These are phyloP conservation scores for Apomyelois bistriatella DNA, from an alignment of 2,888 invertebrate species.

Conservation along the genomic window DNA sequence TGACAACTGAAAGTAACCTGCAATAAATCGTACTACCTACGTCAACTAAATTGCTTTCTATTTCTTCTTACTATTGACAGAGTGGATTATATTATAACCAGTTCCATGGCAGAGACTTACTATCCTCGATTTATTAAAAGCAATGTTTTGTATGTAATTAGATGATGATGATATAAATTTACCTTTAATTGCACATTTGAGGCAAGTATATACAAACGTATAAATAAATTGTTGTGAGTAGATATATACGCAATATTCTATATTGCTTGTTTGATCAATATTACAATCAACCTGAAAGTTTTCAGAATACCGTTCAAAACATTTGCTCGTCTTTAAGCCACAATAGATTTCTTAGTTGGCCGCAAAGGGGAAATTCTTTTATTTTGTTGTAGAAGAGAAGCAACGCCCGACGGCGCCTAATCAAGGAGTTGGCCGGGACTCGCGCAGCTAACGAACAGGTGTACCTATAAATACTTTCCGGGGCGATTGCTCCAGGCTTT, in stretches of 20 bases:
- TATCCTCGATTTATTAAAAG: too few species aligned
- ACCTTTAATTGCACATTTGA: too few species aligned
- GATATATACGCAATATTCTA: too few species aligned
- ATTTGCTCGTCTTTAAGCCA: slow-evolving; percentile 27
- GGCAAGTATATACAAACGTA: too few species aligned
- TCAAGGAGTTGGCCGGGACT: slow-evolving; percentile 77
- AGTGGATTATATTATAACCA: too few species aligned
- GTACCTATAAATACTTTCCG: slow-evolving; percentile 79
- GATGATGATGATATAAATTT: too few species aligned
- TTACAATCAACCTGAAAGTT: background rate
- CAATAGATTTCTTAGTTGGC: slow-evolving; percentile 55
- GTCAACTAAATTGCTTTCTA: too few species aligned
- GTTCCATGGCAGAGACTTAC: too few species aligned
- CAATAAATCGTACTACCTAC: slow-evolving; percentile 22
- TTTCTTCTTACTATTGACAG: too few species aligned
- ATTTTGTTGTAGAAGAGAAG: slow-evolving; percentile 69
- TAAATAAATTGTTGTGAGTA: too few species aligned
- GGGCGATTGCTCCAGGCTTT: slow-evolving; percentile 78
- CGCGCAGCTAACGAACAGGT: slow-evolving; percentile 78
- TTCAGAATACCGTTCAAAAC: background rate
- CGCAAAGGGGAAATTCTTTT: slow-evolving; percentile 66
- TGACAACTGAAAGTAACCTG: slow-evolving; percentile 42
- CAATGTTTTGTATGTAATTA: too few species aligned
- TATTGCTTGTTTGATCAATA: background rate
- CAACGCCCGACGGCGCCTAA: slow-evolving; percentile 76